A percentile compares a stretch with the other conserved stretches of the same genome.
These are phyloP conservation scores for Mus spretus DNA, from an alignment of 2,797 vertebrate genomes.

Conservation along the genomic window DNA sequence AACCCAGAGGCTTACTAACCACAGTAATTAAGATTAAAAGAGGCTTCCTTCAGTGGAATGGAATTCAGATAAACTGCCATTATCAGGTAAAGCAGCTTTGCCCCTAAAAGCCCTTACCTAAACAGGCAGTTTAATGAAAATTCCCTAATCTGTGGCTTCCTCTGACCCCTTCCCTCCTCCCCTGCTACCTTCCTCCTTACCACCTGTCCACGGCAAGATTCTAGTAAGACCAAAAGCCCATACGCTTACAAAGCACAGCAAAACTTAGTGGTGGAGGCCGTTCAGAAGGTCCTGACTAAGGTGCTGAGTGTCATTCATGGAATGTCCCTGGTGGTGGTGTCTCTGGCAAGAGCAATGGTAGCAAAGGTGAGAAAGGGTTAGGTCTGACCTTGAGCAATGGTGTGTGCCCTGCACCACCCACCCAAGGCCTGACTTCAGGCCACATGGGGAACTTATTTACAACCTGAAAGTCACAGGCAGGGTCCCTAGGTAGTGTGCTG, in stretches of 20 bases:
- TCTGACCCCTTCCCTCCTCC: constrained; percentile 36
- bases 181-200: neutral
- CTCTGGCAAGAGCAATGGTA: neutral
- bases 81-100: constrained; percentile 85
- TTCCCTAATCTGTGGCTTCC: constrained; percentile 82
- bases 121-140: constrained; percentile 87
- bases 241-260: neutral
- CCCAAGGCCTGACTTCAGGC: neutral
- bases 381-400: neutral
- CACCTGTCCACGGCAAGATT: constrained; percentile 40
- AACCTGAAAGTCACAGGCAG: neutral
- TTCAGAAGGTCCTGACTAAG: neutral
- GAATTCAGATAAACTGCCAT: constrained; percentile 84
- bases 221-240: neutral
- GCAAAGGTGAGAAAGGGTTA: neutral
- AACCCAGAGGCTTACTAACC: constrained; percentile 62
- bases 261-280: neutral
- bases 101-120: constrained; percentile 86
- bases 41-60: constrained; percentile 80
- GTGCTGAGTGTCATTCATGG: neutral
- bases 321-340: neutral
- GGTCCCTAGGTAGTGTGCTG: neutral
- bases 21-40: constrained; percentile 83
- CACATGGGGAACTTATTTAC: neutral
- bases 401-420: neutral